These are phyloP conservation scores for Strigamia crassipes DNA, from an alignment of 2,888 invertebrate species.

Conservation along the genomic window DNA sequence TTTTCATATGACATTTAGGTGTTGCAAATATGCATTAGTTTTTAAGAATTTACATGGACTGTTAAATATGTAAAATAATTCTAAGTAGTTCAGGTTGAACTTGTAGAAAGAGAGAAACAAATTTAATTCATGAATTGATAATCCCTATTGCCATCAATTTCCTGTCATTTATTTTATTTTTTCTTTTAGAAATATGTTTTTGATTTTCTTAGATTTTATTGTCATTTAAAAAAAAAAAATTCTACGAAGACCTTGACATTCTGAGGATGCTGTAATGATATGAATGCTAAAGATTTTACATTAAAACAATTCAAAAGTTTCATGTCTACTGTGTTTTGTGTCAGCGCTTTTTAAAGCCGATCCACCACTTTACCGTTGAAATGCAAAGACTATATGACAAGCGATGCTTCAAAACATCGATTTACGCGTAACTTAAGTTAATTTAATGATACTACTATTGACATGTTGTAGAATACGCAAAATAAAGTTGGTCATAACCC, in stretches of 20 bases:
- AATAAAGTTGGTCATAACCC: too few species aligned
- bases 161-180: constrained; percentile 1
- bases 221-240: constrained; percentile 14
- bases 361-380: too few species aligned
- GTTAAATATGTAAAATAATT: constrained; percentile 51
- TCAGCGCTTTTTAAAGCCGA: too few species aligned
- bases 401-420: too few species aligned
- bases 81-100: constrained; percentile 47
- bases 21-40: constrained; percentile 57
- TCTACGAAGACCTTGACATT: constrained; percentile 21
- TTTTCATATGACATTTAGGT: constrained; percentile 52
- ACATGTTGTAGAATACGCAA: too few species aligned
- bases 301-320: constrained; percentile 21
- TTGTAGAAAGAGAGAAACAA: constrained; percentile 34
- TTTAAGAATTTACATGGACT: constrained; percentile 55
- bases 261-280: constrained; percentile 21
- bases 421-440: too few species aligned
- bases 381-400: too few species aligned
- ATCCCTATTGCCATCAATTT: constrained; percentile 13
- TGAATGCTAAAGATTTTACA: constrained; percentile 21
- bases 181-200: background rate
- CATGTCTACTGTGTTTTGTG: background rate
- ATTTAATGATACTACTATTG: too few species aligned
- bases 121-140: background rate
- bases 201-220: constrained; percentile 10